These are phyloP conservation scores for Neocrepidodera transversa DNA, from an alignment of 2,888 invertebrate species.

Conservation along the genomic window DNA sequence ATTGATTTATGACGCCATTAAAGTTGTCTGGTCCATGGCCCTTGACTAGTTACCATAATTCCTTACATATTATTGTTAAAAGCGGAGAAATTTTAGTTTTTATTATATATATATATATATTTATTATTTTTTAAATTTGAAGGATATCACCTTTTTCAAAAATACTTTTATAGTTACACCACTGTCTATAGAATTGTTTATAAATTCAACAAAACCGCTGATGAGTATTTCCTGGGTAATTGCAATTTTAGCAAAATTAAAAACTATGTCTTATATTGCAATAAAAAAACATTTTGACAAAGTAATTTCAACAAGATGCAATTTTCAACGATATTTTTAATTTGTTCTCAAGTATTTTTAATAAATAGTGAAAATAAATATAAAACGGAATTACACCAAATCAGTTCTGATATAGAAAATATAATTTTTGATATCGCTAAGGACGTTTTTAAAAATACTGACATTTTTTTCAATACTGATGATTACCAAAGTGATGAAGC, in stretches of 20 bases:
- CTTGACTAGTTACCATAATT: no score
- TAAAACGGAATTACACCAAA: slow-evolving; percentile 22
- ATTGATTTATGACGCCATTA: no score
- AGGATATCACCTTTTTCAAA: no score
- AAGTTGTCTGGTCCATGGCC: no score
- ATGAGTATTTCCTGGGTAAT: slow-evolving; percentile 1
- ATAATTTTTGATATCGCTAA: slow-evolving; percentile 20
- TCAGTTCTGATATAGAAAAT: slow-evolving; percentile 27
- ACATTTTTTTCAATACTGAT: background rate
- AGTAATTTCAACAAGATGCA: background rate
- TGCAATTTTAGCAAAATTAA: background rate
- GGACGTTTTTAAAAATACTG: slow-evolving; percentile 3
- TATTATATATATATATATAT: no score
- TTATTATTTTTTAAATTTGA: no score
- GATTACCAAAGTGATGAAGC: background rate
- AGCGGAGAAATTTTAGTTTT: no score
- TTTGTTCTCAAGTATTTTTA: background rate
- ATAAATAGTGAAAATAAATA: slow-evolving; percentile 21
- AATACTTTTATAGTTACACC: no score
- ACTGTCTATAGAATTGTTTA: no score
- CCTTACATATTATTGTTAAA: no score
- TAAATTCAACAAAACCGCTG: background rate
- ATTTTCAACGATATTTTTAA: background rate
- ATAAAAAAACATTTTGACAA: background rate
- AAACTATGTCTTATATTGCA: background rate